Percentiles rank a stretch among this genome's conserved stretches.
These are phyloP conservation scores for Acanthoscelides obtectus DNA, from an alignment of 2,888 invertebrate species.

Conservation along the genomic window DNA sequence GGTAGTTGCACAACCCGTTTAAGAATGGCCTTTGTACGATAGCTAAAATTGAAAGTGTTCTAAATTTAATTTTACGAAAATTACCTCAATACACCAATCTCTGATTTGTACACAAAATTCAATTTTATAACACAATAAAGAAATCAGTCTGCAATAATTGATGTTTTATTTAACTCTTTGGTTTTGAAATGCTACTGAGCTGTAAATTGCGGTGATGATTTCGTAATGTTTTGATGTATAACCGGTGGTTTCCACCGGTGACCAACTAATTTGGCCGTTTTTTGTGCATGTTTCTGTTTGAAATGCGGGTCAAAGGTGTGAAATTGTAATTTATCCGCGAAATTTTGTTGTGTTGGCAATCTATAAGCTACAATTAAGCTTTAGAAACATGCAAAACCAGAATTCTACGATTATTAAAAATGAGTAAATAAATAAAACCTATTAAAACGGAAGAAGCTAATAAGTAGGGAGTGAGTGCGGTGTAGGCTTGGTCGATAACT, in stretches of 20 bases:
- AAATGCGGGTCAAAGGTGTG: neutral
- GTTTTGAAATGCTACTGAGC: neutral
- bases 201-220: neutral
- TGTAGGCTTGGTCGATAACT: too few relatives aligned
- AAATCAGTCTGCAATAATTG: neutral
- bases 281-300: neutral
- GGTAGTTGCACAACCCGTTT: neutral
- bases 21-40: neutral
- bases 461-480: too few relatives aligned
- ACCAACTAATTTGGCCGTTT: neutral
- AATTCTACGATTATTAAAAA: too few relatives aligned
- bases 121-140: neutral
- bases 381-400: neutral
- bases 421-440: too few relatives aligned
- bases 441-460: too few relatives aligned
- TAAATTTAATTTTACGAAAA: neutral
- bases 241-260: slow-evolving; percentile 2
- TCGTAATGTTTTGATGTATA: neutral
- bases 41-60: neutral
- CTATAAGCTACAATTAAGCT: neutral
- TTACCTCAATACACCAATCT: neutral
- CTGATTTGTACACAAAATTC: neutral
- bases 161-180: neutral
- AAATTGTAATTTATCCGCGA: neutral
- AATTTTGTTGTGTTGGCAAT: neutral